A percentile compares a stretch with the other conserved stretches of the same genome.
Conservation (phyloP, 1,140 invertebrate species). For the Mizuhopecten yessoensis region DNA sequence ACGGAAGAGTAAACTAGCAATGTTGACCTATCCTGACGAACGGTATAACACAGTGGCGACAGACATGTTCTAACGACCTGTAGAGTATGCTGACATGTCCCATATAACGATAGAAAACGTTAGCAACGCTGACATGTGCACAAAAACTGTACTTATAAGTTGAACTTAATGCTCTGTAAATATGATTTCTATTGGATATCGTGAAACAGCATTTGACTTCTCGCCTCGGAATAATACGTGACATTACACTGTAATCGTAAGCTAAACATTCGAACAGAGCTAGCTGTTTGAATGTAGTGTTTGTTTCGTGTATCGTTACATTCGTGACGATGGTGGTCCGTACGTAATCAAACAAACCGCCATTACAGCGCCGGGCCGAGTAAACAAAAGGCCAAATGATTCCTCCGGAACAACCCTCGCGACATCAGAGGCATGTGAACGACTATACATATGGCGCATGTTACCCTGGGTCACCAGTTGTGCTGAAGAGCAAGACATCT, state of each 20-base stretch:
- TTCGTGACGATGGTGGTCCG: neutral
- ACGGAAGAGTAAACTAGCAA: too few species aligned
- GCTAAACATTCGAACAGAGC: neutral
- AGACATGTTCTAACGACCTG: too few species aligned
- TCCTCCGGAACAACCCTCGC: neutral
- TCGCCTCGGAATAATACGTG: neutral
- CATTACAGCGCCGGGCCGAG: neutral
- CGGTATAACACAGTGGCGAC: too few species aligned
- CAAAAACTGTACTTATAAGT: too few species aligned
- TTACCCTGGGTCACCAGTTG: too few species aligned
- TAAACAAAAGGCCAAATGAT: slow-evolving; percentile 34
- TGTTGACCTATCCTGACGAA: too few species aligned
- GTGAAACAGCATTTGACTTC: neutral
- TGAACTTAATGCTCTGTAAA: neutral
- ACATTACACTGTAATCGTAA: neutral
- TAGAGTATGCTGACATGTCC: too few species aligned
- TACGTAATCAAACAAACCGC: slow-evolving; percentile 1
- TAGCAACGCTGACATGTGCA: too few species aligned
- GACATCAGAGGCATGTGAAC: neutral
- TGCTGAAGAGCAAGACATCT: too few species aligned
- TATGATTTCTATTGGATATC: neutral
- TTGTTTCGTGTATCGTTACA: neutral
- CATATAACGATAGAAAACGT: too few species aligned
- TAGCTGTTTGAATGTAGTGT: neutral
- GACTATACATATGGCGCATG: neutral